Evolutionary conservation across 2,888 invertebrate genomes (phyloP).

Genomic region (Hybos culiciformis): DNA sequence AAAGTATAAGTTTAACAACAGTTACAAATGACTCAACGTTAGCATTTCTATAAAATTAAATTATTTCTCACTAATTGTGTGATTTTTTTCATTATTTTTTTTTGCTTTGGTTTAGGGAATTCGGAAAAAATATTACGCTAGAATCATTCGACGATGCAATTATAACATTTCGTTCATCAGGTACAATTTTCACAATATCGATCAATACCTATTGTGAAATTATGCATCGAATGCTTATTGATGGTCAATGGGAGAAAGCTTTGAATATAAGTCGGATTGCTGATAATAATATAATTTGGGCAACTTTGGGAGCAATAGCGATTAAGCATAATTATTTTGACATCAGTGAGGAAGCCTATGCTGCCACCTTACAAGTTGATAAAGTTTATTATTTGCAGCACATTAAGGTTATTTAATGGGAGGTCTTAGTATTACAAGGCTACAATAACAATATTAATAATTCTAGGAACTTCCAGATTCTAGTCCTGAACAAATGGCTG

Average conservation of each 20-base stretch:
- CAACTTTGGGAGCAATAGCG: conserved; percentile 83
- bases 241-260: conserved; percentile 73
- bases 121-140: conserved; percentile 74
- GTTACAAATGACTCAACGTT: conserved; percentile 39
- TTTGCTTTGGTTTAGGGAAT: conserved; percentile 46
- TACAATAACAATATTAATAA: neutral
- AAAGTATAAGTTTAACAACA: conserved; percentile 48
- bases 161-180: conserved; percentile 74
- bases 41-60: conserved; percentile 5
- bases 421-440: neutral
- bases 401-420: conserved; percentile 45
- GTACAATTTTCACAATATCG: conserved; percentile 52
- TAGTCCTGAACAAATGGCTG: conserved; percentile 35
- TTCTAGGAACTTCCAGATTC: conserved; percentile 20
- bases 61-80: neutral
- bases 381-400: conserved; percentile 77
- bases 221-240: conserved; percentile 56
- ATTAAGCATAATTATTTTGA: conserved; percentile 73
- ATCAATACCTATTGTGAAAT: conserved; percentile 34
- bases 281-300: conserved; percentile 66
- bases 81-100: conserved; percentile 21
- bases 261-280: conserved; percentile 53
- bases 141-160: conserved; percentile 72
- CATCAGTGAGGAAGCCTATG: conserved; percentile 90
- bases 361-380: conserved; percentile 72